Conservation (phyloP, 2,888 invertebrate species). For the Agonum fuliginosum region DNA sequence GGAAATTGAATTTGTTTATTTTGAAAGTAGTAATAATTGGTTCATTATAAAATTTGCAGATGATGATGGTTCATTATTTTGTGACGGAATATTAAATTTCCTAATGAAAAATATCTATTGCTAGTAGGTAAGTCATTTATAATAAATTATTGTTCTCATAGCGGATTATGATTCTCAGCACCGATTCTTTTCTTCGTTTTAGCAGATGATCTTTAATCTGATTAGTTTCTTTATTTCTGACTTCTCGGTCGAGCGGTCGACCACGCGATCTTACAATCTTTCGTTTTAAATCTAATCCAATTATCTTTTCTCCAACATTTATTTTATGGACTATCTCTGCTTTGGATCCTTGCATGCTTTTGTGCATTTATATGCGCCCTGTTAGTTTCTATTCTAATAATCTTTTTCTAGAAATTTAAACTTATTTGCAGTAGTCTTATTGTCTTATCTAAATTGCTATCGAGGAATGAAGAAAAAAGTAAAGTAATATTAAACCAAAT, state of each 20-base stretch:
- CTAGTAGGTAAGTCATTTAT: neutral
- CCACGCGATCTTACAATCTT: neutral
- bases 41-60: constrained; percentile 1
- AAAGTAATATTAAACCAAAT: no score
- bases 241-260: neutral
- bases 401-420: neutral
- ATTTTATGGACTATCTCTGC: constrained; percentile 2
- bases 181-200: neutral
- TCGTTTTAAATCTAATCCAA: constrained; percentile 18
- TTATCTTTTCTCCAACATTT: constrained; percentile 32
- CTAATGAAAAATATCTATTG: no score
- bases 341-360: constrained; percentile 2
- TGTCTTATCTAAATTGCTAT: no score
- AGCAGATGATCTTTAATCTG: neutral
- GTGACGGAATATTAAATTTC: neutral
- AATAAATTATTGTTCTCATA: constrained; percentile 12
- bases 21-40: neutral
- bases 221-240: constrained; percentile 20
- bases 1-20: neutral
- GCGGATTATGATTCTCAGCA: neutral
- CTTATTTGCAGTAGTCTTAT: no score
- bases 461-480: no score
- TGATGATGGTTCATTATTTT: neutral
- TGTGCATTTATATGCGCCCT: neutral
- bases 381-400: neutral